Evolutionary conservation across 2,888 invertebrate genomes (phyloP), one percentile per base, ranked within the genome.

Genomic region (Ophion ventricosus): DNA sequence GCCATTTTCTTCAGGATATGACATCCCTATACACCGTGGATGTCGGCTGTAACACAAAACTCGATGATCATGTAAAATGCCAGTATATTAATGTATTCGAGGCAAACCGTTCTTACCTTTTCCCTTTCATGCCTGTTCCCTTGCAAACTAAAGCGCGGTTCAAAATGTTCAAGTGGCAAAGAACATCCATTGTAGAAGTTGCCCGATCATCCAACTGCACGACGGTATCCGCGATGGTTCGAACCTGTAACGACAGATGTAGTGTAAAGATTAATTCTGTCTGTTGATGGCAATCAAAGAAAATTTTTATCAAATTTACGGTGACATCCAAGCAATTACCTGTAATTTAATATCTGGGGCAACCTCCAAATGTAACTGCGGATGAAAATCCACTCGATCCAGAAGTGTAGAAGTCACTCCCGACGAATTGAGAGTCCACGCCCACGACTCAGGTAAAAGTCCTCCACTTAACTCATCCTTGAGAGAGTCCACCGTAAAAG

Each of bases 301-400:
- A 59, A 63, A 35, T 29, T 26, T 63, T 35, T 8, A 63, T 63
- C 17, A 10, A 29, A 26, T 14, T 63, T 10, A 29, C 14, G 17
- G 26, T 63, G 26, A 26, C 10, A 63, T 26, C 26, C 26, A 26
- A 35, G 20, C 10, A 66, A 40, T 40, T 40, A 66, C 66, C 20
- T 40, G 23, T 66, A 43, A 7, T 8, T 29, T 40, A 20, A 66
- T 35, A 40, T 66, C 66, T 10, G 35, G 40, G 10, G 40, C 40
- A 40, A 66, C 40, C 40, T 66, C 66, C 66, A 66, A 66, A 66
- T 66, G 66, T n/a, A 66, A n/a, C 10, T 11, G 40, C 10, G 66
- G 66, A 40, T 66, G 66, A 5, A 40, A 40, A 66, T 40, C 17
- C 40, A 20, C 17, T 66, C 40, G 66, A 66, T n/a, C 40, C 11